Base-by-base conservation (phyloP, 2,888 invertebrate species). In the Mylabris sibirica region DNA sequence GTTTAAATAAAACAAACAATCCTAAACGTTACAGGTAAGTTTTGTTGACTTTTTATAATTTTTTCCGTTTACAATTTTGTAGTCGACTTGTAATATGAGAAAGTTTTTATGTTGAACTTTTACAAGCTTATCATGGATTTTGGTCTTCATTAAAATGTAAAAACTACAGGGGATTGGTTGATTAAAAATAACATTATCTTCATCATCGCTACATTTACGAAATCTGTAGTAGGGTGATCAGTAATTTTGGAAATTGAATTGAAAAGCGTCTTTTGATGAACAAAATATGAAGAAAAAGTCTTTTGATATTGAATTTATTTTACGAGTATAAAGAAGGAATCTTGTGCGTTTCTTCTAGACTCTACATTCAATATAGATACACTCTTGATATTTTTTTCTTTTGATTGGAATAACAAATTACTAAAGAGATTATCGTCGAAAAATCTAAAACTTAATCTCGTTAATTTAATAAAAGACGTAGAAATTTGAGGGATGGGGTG, bases 391-490 rank as follows among this genome's bases (percentile, higher is more conserved):
- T 30, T 20, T 24, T 24, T 24, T 24, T n/a, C n/a, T 24, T 41
- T 38, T 38, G 38, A 61, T n/a, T 38, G 38, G 26, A 59, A 53
- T 59, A 53, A 64, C 24, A 24, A 53, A 64, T 57, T 64, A 35
- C 17, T 35, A 11, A 11, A 59, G 64, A 35, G 38, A 61, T 61
- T 61, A 61, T 61, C 38, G 11, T 24, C 14, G 57, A 57, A 24
- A 57, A 24, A 57, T 24, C 57, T 57, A 41, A 8, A 22, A 38
- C 17, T 61, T 41, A 17, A 14, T 41, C 38, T 41, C 3, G 65
- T 61, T 70, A 70, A 70, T 70, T 67, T 67, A 70, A 70, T 70
- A 67, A 70, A 63, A 57, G 57, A 57, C 57, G 17, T 38, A 24
- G 57, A 57, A 14, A 12, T 20, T 20, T 24, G 11, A 20, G 22